phyloP scores from a whole-genome alignment of 2,797 vertebrate species.

The Cercopithecus diana region DNA sequence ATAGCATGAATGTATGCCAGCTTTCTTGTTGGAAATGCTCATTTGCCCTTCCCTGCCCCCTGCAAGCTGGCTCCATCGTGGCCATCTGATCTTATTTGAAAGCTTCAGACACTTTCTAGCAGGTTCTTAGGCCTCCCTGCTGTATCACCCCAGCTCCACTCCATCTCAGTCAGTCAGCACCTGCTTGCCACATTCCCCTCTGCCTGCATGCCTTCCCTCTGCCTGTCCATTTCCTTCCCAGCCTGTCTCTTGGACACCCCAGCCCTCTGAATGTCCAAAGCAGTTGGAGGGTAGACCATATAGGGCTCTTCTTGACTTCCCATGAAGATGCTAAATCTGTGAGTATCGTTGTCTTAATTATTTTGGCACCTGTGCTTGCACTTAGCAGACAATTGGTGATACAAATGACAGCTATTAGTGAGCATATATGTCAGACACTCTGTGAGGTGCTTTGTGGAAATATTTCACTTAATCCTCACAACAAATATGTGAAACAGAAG shows the following conservation, averaged over 20 bases:
- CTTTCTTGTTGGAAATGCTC: neutral
- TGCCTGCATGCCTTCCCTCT: neutral
- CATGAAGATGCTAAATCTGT: neutral
- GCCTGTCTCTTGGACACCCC: neutral
- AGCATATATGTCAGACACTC: neutral
- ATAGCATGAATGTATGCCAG: neutral
- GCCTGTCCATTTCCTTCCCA: neutral
- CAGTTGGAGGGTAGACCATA: neutral
- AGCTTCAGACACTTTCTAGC: no score
- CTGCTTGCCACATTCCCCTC: fast-evolving
- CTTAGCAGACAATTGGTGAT: neutral
- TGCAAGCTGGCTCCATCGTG: neutral
- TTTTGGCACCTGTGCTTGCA: neutral
- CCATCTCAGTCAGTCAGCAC: neutral
- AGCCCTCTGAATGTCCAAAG: neutral
- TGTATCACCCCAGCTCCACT: fast-evolving
- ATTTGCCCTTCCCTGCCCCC: neutral
- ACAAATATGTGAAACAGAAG: neutral
- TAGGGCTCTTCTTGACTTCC: neutral
- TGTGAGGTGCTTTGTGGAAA: neutral
- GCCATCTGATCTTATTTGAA: neutral
- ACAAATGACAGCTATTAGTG: neutral
- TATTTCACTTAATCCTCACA: neutral
- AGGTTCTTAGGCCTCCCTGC: neutral
- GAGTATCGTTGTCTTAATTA: neutral